These are phyloP conservation scores for Zelleria hepariella DNA, from an alignment of 2,888 invertebrate species.

Conservation along the genomic window DNA sequence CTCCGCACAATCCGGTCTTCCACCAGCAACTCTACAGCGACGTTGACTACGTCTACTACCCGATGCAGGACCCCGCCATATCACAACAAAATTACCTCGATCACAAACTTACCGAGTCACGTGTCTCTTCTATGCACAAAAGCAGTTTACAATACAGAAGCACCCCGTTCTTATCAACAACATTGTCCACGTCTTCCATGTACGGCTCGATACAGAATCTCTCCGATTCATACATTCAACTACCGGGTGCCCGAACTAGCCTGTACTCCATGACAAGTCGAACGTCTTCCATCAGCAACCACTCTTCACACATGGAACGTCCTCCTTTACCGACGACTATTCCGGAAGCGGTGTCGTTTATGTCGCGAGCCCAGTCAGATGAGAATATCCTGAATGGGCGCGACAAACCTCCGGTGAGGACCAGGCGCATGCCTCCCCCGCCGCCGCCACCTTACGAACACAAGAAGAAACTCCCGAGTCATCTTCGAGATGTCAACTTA, in stretches of 20 bases:
- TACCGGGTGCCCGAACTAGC: slow-evolving; percentile 74
- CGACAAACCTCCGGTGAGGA: slow-evolving; percentile 63
- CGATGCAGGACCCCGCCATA: slow-evolving; percentile 88
- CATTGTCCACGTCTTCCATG: slow-evolving; percentile 76
- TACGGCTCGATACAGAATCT: slow-evolving; percentile 87
- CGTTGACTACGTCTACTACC: slow-evolving; percentile 93
- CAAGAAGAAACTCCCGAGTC: slow-evolving; percentile 70
- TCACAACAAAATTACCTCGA: slow-evolving; percentile 94
- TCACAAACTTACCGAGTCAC: slow-evolving; percentile 84
- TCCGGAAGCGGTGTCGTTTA: slow-evolving; percentile 54
- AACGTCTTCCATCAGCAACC: slow-evolving; percentile 71
- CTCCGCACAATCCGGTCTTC: slow-evolving; percentile 88
- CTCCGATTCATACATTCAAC: slow-evolving; percentile 80
- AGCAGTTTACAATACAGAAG: slow-evolving; percentile 85
- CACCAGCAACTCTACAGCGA: slow-evolving; percentile 92
- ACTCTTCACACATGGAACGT: slow-evolving; percentile 77
- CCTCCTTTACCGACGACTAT: slow-evolving; percentile 75
- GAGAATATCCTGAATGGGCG: slow-evolving; percentile 81
- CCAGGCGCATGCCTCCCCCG: slow-evolving; percentile 69
- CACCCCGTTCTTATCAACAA: slow-evolving; percentile 82
- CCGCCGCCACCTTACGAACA: slow-evolving; percentile 68
- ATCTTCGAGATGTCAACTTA: slow-evolving; percentile 44
- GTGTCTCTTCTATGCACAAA: slow-evolving; percentile 75
- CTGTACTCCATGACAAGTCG: slow-evolving; percentile 75
- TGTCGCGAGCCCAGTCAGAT: slow-evolving; percentile 82